phyloP scores from a whole-genome alignment of 2,113 vertebrate genomes.

The Australoheros scitulus region DNA sequence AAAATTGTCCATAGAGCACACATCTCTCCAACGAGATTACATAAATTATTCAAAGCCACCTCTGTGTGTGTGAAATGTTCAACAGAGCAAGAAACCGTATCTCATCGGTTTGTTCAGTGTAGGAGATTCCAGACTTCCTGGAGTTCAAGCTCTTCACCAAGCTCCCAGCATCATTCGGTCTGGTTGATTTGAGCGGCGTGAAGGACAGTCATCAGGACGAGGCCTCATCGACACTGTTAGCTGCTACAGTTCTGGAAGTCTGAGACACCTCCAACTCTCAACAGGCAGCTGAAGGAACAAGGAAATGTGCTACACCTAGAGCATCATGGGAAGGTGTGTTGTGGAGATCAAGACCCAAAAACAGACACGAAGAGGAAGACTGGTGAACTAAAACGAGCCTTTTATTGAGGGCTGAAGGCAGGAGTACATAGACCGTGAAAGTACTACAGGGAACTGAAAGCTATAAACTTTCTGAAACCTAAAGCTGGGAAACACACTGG shows the following conservation, averaged over 20 bases:
- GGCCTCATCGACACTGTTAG: too few relatives aligned
- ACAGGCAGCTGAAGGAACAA: too few relatives aligned
- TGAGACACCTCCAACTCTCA: neutral
- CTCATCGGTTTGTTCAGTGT: neutral
- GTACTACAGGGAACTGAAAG: too few relatives aligned
- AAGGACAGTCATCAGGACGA: neutral
- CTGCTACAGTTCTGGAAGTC: neutral
- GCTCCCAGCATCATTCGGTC: neutral
- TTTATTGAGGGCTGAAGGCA: too few relatives aligned
- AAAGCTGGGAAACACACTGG: too few relatives aligned
- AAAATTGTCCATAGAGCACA: neutral
- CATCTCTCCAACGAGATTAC: neutral
- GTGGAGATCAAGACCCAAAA: too few relatives aligned
- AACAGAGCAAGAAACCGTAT: neutral
- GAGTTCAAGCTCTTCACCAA: neutral
- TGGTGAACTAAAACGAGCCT: too few relatives aligned
- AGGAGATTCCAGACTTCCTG: neutral
- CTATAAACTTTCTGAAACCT: too few relatives aligned
- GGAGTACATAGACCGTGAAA: too few relatives aligned
- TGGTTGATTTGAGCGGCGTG: rapidly evolving
- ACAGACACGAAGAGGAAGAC: too few relatives aligned
- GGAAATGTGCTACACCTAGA: too few relatives aligned
- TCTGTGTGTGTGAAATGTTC: neutral
- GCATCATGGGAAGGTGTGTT: too few relatives aligned
- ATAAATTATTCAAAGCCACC: neutral